phyloP scores from a whole-genome alignment of 2,888 invertebrate genomes.

The Polyommatus icarus region DNA sequence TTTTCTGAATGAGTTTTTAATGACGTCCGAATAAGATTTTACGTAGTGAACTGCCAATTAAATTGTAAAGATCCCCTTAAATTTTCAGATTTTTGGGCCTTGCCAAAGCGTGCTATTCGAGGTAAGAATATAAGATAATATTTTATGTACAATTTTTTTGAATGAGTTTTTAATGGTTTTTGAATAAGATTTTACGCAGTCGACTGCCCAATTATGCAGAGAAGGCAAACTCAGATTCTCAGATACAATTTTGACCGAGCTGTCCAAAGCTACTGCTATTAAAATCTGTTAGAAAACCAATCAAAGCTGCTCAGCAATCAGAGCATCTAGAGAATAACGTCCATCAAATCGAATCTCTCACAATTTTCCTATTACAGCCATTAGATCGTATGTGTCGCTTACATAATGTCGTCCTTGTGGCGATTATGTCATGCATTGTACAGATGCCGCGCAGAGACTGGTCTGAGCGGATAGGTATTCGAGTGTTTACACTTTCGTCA shows the following conservation, averaged over 20 bases:
- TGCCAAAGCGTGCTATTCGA: too few species aligned
- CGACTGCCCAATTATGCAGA: too few species aligned
- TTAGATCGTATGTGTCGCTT: slow-evolving; percentile 11
- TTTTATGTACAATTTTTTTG: too few species aligned
- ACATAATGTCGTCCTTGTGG: slow-evolving; percentile 16
- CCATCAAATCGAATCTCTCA: neutral
- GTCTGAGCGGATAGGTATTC: neutral
- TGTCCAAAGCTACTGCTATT: neutral
- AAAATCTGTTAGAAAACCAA: too few species aligned
- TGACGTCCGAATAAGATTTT: neutral
- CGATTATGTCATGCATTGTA: slow-evolving; percentile 13
- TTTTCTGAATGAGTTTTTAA: neutral
- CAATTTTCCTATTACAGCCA: slow-evolving; percentile 13
- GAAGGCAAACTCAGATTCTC: too few species aligned
- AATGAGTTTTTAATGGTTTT: too few species aligned
- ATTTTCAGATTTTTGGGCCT: too few species aligned
- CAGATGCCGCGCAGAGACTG: neutral
- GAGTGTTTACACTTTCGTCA: neutral
- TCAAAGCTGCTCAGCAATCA: too few species aligned
- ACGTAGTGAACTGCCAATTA: neutral
- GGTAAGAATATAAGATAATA: too few species aligned
- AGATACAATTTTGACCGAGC: too few species aligned
- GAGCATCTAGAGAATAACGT: neutral
- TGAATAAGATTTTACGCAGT: too few species aligned
- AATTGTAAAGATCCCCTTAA: too few species aligned